These are phyloP conservation scores for Microtus richardsoni DNA, from an alignment of 2,113 vertebrate genomes.

Conservation along the genomic window DNA sequence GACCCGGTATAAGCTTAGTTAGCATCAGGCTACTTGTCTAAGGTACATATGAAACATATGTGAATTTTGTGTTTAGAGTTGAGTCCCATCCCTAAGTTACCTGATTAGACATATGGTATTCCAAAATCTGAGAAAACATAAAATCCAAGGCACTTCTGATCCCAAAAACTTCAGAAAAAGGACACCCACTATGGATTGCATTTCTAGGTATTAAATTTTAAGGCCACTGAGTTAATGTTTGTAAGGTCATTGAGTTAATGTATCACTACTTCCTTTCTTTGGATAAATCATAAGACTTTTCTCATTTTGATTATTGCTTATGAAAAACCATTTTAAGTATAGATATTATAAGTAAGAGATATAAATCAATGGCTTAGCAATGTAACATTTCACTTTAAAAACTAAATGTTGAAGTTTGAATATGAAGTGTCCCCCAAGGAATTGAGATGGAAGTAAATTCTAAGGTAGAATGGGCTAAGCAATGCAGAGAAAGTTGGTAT, in stretches of 20 bases:
- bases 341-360: not conserved
- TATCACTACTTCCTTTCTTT: not conserved
- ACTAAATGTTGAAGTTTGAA: not conserved
- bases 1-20: not conserved
- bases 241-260: not conserved
- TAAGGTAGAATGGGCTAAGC: constrained; percentile 8
- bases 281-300: constrained; percentile 22
- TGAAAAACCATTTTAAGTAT: constrained; percentile 25
- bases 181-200: not conserved
- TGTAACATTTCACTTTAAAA: constrained; percentile 45
- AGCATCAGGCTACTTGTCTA: not conserved
- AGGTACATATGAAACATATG: not conserved
- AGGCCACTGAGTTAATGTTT: not conserved
- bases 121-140: not conserved
- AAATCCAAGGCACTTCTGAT: not conserved
- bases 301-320: constrained; percentile 23
- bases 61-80: constrained; percentile 5
- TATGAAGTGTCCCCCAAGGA: not conserved
- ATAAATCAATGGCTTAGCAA: not conserved
- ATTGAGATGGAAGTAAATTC: not conserved
- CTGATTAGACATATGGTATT: not conserved
- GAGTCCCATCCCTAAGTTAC: not conserved
- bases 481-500: not conserved
- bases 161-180: not conserved
- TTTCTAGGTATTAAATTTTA: constrained; percentile 19